These are phyloP conservation scores for Globodera rostochiensis DNA, from an alignment of 1,140 invertebrate species.

Conservation along the genomic window DNA sequence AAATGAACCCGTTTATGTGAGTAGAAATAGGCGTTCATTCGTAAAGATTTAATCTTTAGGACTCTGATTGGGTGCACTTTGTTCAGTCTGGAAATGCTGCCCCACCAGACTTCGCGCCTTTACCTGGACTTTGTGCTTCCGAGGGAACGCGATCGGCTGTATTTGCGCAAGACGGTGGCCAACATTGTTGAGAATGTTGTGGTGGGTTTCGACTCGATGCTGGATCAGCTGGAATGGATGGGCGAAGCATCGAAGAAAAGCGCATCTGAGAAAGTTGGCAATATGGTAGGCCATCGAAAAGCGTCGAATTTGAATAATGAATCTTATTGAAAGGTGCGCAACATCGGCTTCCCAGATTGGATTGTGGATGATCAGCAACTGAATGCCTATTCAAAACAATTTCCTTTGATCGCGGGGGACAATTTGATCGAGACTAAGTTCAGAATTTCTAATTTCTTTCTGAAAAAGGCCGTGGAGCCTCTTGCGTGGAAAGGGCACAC, in stretches of 20 bases:
- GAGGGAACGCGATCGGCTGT: slow-evolving; percentile 22
- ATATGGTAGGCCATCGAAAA: slow-evolving; percentile 35
- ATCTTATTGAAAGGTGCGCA: slow-evolving; percentile 6
- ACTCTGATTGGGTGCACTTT: too few species aligned
- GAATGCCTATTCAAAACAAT: slow-evolving; percentile 33
- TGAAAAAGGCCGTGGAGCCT: not conserved
- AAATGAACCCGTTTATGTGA: too few species aligned
- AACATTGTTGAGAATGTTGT: slow-evolving; percentile 40
- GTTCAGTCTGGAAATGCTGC: too few species aligned
- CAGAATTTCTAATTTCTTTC: not conserved
- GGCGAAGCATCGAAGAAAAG: slow-evolving; percentile 46
- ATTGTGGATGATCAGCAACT: slow-evolving; percentile 52
- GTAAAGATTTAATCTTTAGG: too few species aligned
- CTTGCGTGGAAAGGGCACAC: slow-evolving; percentile 7
- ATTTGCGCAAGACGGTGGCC: slow-evolving; percentile 13
- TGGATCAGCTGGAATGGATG: slow-evolving; percentile 63
- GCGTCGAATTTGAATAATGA: too few species aligned
- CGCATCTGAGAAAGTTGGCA: slow-evolving; percentile 57
- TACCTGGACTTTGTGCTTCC: slow-evolving; percentile 30
- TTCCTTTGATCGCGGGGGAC: not conserved
- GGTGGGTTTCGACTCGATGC: slow-evolving; percentile 55
- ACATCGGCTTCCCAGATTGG: slow-evolving; percentile 61
- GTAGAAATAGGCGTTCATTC: too few species aligned
- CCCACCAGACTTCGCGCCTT: not conserved
- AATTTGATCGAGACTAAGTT: not conserved